Conservation (phyloP, 2,888 invertebrate genomes). For the Synergus gifuensis region DNA sequence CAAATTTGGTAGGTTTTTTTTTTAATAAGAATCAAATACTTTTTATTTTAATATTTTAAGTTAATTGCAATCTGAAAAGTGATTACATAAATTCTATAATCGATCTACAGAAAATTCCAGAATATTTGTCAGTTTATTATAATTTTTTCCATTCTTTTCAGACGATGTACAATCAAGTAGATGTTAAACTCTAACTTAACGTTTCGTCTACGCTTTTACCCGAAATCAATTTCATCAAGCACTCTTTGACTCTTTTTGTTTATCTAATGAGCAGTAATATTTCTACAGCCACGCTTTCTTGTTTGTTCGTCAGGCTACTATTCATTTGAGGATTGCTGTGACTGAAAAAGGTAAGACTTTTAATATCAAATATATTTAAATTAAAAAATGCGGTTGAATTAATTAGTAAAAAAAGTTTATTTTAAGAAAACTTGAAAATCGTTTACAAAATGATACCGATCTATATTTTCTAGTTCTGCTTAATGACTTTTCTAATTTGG, state of each 20-base stretch:
- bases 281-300: slow-evolving; percentile 94
- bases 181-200: too few species aligned
- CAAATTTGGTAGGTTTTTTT: too few species aligned
- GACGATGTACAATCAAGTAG: too few species aligned
- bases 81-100: too few species aligned
- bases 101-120: too few species aligned
- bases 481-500: slow-evolving; percentile 86
- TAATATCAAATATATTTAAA: not conserved
- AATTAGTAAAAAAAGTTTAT: slow-evolving; percentile 47
- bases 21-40: too few species aligned
- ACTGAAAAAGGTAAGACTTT: slow-evolving; percentile 84
- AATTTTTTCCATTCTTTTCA: too few species aligned
- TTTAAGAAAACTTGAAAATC: slow-evolving; percentile 90
- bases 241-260: slow-evolving; percentile 95
- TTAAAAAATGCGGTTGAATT: slow-evolving; percentile 6
- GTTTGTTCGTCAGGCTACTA: slow-evolving; percentile 96
- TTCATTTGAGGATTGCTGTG: slow-evolving; percentile 95
- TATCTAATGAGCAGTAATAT: slow-evolving; percentile 89
- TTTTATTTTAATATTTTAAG: too few species aligned
- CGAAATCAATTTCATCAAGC: slow-evolving; percentile 95
- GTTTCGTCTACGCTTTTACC: slow-evolving; percentile 79
- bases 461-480: too few species aligned
- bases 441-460: slow-evolving; percentile 84
- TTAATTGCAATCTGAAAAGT: too few species aligned
- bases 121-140: too few species aligned